Evolutionary conservation across 1,140 invertebrate species (phyloP).

Genomic region (Camponotus vicinus): DNA sequence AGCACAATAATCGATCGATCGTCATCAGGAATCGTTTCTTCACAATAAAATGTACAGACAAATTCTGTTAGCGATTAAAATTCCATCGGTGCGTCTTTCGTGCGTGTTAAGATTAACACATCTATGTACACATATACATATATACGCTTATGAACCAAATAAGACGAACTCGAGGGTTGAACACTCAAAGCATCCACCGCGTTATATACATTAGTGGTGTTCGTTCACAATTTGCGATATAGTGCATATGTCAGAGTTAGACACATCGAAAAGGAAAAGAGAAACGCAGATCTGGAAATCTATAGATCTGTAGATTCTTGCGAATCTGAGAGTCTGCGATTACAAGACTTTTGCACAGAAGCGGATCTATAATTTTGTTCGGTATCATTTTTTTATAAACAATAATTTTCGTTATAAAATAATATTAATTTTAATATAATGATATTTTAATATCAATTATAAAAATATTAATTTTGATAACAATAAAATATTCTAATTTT

Average conservation of each 20-base stretch:
- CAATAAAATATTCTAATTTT: not conserved
- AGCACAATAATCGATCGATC: not conserved
- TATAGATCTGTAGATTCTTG: conserved; percentile 1
- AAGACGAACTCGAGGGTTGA: not conserved
- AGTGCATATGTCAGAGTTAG: conserved; percentile 72
- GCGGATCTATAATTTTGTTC: not conserved
- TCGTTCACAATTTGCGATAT: conserved; percentile 62
- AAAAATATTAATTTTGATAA: not conserved
- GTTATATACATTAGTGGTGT: conserved; percentile 71
- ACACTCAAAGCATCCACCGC: conserved; percentile 58
- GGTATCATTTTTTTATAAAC: not conserved
- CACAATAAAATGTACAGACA: conserved; percentile 12
- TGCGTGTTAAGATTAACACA: conserved; percentile 56
- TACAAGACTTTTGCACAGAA: not conserved
- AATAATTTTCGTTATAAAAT: not conserved
- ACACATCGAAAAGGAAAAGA: conserved; percentile 44
- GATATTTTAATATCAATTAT: not conserved
- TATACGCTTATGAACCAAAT: not conserved
- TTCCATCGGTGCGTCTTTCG: not conserved
- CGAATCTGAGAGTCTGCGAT: not conserved
- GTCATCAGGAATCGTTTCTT: not conserved
- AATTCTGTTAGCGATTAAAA: conserved; percentile 45
- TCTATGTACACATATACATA: conserved; percentile 15
- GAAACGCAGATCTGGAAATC: conserved; percentile 9
- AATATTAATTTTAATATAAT: conserved; percentile 12